phyloP scores from a whole-genome alignment of 2,797 vertebrate species.

The Glyptemys insculpta region DNA sequence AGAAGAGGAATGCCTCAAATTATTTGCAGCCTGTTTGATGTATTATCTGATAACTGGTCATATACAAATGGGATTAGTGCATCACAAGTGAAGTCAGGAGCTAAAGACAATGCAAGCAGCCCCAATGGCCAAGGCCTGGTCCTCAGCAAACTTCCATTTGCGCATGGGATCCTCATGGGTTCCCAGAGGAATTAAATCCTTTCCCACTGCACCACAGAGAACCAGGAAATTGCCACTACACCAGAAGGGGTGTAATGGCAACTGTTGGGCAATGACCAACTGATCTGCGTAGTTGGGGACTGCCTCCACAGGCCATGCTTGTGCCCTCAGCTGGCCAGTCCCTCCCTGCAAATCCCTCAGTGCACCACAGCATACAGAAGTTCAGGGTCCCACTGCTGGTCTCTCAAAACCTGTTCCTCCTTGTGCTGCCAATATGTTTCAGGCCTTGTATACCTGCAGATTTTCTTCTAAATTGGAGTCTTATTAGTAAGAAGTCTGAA shows the following conservation, averaged over 20 bases:
- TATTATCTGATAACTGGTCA: neutral
- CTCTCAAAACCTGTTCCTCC: neutral
- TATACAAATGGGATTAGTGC: neutral
- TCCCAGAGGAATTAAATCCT: neutral
- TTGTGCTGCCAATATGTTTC: neutral
- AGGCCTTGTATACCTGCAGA: neutral
- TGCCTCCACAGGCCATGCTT: neutral
- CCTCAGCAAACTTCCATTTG: neutral
- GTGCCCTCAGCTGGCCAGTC: neutral
- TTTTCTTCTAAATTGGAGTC: neutral
- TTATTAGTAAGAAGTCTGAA: neutral
- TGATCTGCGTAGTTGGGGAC: no score
- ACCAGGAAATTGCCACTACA: neutral
- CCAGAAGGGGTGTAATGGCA: neutral
- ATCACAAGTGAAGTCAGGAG: neutral
- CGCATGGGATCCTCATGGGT: neutral
- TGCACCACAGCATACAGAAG: neutral
- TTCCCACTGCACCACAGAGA: neutral
- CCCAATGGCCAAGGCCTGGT: neutral
- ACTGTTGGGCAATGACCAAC: neutral
- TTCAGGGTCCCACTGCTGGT: neutral
- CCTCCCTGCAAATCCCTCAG: neutral
- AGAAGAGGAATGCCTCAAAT: conserved; percentile 78
- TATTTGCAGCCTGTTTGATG: conserved; percentile 75
- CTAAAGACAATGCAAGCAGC: neutral